Base-by-base conservation (phyloP, 2,888 invertebrate genomes). In the Macrostomum cliftonense region DNA sequence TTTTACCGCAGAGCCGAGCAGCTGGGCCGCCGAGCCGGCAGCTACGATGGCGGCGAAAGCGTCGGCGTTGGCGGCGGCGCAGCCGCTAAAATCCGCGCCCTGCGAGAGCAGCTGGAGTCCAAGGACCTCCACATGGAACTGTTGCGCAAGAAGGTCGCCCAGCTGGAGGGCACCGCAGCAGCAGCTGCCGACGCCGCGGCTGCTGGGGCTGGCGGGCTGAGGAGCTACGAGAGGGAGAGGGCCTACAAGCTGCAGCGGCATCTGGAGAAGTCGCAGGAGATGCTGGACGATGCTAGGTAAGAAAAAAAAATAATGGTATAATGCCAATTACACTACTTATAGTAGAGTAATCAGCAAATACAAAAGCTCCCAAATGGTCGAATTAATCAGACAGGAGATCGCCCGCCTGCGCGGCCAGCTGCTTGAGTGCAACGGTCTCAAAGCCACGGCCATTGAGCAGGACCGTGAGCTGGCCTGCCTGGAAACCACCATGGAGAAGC, bases 41-140 rank as follows among this genome's bases (percentile, higher is more conserved):
- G 28, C 28, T 7, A 9, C 28, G 28, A 9, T 9, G 28, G 5
- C 28, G 28, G 4, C 28, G 28, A 9, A 28, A 9, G 28, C 28
- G 9, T 4, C 28, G 28, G 28, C 28, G 28, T 4, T 28, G 28
- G 28, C 28, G 28, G 28, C 28, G 28, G 28, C 28, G 28, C 28
- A 9, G 28, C 5, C 28, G 28, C 28, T 4, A 28, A 28, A 9
- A 28, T 28, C 28, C 28, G 28, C 4, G 28, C 28, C 9, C 28
- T 28, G 4, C 28, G 28, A 45, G 89, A 89, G 64, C 88, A 91
- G 67, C 74, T 89, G 36, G 87, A 88, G 63, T 78, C 87, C 50
- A 80, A 87, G 61, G 91, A 91, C 64, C 75, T 89, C 39, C 89
- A 91, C 66, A 73, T 89, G 62, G 89, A 91, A 70, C 75, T 89